These are phyloP conservation scores for Diorhabda sublineata DNA, from an alignment of 1,140 invertebrate genomes.

Conservation along the genomic window DNA sequence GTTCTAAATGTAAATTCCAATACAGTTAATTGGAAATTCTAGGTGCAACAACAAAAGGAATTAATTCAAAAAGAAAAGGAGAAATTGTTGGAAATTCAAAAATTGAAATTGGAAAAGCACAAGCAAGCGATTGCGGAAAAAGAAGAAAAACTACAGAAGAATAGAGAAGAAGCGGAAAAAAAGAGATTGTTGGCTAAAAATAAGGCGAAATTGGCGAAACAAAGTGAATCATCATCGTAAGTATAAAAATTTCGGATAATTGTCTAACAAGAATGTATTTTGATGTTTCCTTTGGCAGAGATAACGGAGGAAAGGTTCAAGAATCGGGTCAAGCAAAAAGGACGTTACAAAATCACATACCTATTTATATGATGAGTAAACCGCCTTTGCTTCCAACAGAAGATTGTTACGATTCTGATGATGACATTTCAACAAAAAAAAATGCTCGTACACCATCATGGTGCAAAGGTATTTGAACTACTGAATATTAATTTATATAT, in stretches of 20 bases:
- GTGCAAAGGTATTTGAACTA: constrained; percentile 23
- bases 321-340: constrained; percentile 34
- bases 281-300: too few relatives aligned
- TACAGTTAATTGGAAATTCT: background rate
- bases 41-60: constrained; percentile 54
- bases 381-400: constrained; percentile 50
- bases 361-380: constrained; percentile 48
- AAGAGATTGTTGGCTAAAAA: constrained; percentile 29
- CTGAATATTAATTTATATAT: background rate
- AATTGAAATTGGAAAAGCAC: constrained; percentile 49
- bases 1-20: too few relatives aligned
- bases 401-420: constrained; percentile 54
- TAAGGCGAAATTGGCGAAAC: constrained; percentile 44
- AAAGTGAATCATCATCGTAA: constrained; percentile 43
- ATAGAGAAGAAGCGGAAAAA: constrained; percentile 52
- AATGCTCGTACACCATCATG: constrained; percentile 16
- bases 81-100: constrained; percentile 55
- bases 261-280: too few relatives aligned
- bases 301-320: too few relatives aligned
- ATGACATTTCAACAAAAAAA: constrained; percentile 12
- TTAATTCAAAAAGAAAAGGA: constrained; percentile 53
- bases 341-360: constrained; percentile 36
- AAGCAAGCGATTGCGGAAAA: constrained; percentile 50
- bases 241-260: constrained; percentile 30
- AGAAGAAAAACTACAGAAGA: constrained; percentile 52